These are phyloP conservation scores for Mechanitis mazaeus DNA, from an alignment of 2,888 invertebrate genomes.

Conservation along the genomic window DNA sequence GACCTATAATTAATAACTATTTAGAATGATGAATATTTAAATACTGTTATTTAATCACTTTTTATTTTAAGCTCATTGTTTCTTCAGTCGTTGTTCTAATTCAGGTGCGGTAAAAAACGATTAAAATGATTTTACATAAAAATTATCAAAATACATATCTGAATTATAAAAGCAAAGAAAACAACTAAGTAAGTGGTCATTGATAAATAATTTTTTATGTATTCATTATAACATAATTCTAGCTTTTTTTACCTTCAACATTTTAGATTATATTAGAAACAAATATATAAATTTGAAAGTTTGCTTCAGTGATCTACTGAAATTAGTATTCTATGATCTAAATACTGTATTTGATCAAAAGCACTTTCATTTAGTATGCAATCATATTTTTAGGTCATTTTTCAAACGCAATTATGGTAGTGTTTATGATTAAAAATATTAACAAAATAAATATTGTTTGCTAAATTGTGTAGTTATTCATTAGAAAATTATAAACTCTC, in stretches of 20 bases:
- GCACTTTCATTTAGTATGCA: constrained; percentile 14
- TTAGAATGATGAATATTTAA: too few species aligned
- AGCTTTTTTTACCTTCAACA: background rate
- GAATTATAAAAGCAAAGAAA: background rate
- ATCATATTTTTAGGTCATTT: constrained; percentile 19
- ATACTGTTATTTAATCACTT: too few species aligned
- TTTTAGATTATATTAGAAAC: background rate
- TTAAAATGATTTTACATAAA: too few species aligned
- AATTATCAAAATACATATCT: constrained; percentile 1
- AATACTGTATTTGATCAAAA: constrained; percentile 12
- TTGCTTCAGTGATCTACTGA: background rate
- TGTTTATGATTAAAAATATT: constrained; percentile 42
- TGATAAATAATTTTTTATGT: too few species aligned
- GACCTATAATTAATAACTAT: too few species aligned
- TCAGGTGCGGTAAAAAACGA: background rate
- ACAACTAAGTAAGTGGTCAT: background rate
- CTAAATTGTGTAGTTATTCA: constrained; percentile 35
- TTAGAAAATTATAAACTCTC: background rate
- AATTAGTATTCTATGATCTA: background rate
- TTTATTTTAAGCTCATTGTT: constrained; percentile 1
- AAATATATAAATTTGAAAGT: too few species aligned
- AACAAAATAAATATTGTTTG: constrained; percentile 52
- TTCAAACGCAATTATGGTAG: constrained; percentile 29
- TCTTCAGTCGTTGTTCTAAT: background rate
- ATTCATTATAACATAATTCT: too few species aligned